These are phyloP conservation scores for Paracanthobrama guichenoti DNA, from an alignment of 2,113 vertebrate genomes.

Conservation along the genomic window DNA sequence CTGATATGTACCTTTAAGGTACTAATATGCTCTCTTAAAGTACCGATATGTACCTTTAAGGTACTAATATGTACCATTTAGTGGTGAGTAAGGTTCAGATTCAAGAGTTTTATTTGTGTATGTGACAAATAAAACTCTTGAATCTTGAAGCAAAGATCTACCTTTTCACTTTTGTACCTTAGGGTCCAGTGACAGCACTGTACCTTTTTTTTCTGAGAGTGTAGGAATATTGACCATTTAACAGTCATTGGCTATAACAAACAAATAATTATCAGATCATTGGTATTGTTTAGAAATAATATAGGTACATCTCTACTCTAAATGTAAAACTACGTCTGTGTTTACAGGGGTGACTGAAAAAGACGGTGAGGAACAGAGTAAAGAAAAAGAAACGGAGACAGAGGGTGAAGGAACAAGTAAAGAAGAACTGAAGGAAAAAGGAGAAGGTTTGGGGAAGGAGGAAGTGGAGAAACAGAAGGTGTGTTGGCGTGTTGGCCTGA, in stretches of 20 bases:
- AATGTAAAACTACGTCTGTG: background rate
- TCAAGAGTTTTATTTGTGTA: no score
- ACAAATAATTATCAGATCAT: background rate
- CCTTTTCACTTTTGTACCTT: no score
- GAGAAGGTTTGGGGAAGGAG: constrained; percentile 66
- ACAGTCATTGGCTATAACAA: background rate
- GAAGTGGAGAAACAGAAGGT: constrained; percentile 78
- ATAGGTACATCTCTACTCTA: background rate
- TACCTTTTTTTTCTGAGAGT: no score
- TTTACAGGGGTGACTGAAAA: constrained; percentile 23
- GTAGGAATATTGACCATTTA: background rate
- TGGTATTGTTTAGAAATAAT: background rate
- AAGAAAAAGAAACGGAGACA: constrained; percentile 29
- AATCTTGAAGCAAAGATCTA: no score
- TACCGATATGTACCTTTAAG: no score
- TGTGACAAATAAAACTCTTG: no score
- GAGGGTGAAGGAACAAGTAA: constrained; percentile 31
- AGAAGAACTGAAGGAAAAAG: constrained; percentile 29
- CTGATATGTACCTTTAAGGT: no score
- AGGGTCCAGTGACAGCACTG: no score
- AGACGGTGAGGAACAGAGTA: constrained; percentile 24
- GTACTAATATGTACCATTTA: no score
- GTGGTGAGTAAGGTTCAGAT: no score
- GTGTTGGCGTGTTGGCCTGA: constrained; percentile 89
- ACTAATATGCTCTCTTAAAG: no score